Conservation (phyloP, 2,888 invertebrate genomes). For the Laspeyria flexula region DNA sequence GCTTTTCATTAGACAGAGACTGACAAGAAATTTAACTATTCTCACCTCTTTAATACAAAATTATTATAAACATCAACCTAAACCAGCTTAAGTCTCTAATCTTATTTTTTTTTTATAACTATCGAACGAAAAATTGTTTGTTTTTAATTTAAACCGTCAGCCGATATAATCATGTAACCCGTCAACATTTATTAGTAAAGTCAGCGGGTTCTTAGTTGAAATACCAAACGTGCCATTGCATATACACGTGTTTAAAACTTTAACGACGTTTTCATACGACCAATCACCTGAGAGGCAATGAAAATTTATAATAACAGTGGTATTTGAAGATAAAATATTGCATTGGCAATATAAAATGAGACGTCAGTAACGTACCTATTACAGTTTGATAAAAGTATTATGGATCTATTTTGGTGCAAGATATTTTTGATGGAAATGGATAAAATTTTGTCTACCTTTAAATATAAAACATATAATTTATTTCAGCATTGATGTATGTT, state of each 20-base stretch:
- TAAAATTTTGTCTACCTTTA: slow-evolving; percentile 8
- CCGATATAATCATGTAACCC: slow-evolving; percentile 39
- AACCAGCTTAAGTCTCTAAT: not conserved
- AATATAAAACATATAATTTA: no score
- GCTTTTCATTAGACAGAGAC: no score
- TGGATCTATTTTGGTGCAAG: slow-evolving; percentile 1
- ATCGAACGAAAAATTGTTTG: slow-evolving; percentile 44
- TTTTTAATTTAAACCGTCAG: slow-evolving; percentile 56
- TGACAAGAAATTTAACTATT: no score
- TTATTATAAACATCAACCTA: no score
- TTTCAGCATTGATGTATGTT: no score
- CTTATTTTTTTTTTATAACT: slow-evolving; percentile 9
- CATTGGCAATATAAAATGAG: slow-evolving; percentile 20
- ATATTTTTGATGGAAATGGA: not conserved
- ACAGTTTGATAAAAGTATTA: slow-evolving; percentile 11
- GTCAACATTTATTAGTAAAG: slow-evolving; percentile 31
- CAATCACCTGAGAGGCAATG: slow-evolving; percentile 65
- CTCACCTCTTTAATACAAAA: no score
- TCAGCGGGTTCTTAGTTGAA: slow-evolving; percentile 54
- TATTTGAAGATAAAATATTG: slow-evolving; percentile 19
- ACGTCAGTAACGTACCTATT: no score
- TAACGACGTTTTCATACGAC: slow-evolving; percentile 53
- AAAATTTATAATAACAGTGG: slow-evolving; percentile 46
- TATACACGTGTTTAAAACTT: slow-evolving; percentile 54
- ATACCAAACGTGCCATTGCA: slow-evolving; percentile 64